Conservation (phyloP, 1,140 invertebrate species). For the Sesamia nonagrioides region DNA sequence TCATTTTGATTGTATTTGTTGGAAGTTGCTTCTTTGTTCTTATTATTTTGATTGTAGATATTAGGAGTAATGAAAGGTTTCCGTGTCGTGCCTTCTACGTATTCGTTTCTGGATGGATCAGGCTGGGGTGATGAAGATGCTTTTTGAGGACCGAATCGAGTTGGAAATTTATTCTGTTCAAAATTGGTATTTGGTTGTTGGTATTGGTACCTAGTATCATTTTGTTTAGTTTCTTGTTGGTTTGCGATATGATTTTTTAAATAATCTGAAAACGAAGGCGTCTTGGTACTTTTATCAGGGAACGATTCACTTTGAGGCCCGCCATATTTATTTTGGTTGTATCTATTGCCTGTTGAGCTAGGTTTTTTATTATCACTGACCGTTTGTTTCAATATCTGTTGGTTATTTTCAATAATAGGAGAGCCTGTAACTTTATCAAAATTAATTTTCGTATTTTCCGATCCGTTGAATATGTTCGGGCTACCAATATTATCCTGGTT, state of each 20-base stretch:
- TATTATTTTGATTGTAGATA: constrained; percentile 6
- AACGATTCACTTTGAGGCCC: no score
- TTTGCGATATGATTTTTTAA: neutral
- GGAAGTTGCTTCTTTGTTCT: neutral
- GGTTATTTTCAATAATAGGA: neutral
- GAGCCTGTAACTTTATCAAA: neutral
- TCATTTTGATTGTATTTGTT: neutral
- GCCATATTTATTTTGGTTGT: neutral
- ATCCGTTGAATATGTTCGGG: neutral
- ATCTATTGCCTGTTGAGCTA: neutral
- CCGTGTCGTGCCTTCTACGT: constrained; percentile 2
- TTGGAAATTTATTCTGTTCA: constrained; percentile 17
- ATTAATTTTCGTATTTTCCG: neutral
- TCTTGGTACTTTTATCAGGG: neutral
- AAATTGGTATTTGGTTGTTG: constrained; percentile 13
- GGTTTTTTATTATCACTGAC: neutral
- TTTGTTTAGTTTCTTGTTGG: constrained; percentile 14
- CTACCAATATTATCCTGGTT: neutral
- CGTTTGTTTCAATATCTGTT: neutral
- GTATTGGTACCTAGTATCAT: constrained; percentile 23
- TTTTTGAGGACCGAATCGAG: constrained; percentile 14
- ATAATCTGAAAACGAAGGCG: neutral
- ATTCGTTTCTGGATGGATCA: neutral
- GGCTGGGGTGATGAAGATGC: neutral
- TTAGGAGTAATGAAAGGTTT: constrained; percentile 23